Evolutionary conservation across 2,888 invertebrate genomes (phyloP).

Genomic region (Pollenia amentaria): DNA sequence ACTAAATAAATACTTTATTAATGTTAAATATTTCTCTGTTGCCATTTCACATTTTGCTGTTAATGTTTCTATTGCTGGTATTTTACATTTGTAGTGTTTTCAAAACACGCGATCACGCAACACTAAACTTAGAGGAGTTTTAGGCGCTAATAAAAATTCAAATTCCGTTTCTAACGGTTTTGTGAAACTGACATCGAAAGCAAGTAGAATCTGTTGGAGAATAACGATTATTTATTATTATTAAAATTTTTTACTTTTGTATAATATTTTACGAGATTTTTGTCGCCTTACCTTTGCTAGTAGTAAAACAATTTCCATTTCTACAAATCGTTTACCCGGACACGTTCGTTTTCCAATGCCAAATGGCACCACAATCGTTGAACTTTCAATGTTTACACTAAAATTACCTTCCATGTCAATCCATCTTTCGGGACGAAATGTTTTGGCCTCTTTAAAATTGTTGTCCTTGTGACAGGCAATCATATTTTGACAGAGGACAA

Average conservation of each 20-base stretch:
- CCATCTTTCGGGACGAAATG: slow-evolving; percentile 93
- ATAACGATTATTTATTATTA: background rate
- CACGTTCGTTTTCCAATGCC: slow-evolving; percentile 92
- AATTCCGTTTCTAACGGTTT: slow-evolving; percentile 90
- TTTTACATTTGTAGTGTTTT: slow-evolving; percentile 22
- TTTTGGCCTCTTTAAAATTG: slow-evolving; percentile 90
- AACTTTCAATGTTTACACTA: slow-evolving; percentile 83
- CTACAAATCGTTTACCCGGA: slow-evolving; percentile 93
- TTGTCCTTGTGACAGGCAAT: slow-evolving; percentile 91
- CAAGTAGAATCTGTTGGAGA: slow-evolving; percentile 87
- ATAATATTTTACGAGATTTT: background rate
- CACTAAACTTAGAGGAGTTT: slow-evolving; percentile 89
- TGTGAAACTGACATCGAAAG: slow-evolving; percentile 89
- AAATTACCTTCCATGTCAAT: slow-evolving; percentile 84
- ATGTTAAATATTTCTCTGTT: slow-evolving; percentile 21
- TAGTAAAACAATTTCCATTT: slow-evolving; percentile 90
- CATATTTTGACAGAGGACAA: slow-evolving; percentile 92
- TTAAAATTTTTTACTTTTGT: slow-evolving; percentile 2
- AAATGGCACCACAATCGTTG: slow-evolving; percentile 91
- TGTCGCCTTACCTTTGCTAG: slow-evolving; percentile 88
- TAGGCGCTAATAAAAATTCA: slow-evolving; percentile 92
- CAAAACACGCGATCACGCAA: slow-evolving; percentile 86
- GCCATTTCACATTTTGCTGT: slow-evolving; percentile 2
- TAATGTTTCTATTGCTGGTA: background rate
- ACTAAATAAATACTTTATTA: slow-evolving; percentile 39